A percentile compares a stretch with the other conserved stretches of the same genome.
Conservation (phyloP, 2,888 invertebrate species). For the Eudemis profundana region DNA sequence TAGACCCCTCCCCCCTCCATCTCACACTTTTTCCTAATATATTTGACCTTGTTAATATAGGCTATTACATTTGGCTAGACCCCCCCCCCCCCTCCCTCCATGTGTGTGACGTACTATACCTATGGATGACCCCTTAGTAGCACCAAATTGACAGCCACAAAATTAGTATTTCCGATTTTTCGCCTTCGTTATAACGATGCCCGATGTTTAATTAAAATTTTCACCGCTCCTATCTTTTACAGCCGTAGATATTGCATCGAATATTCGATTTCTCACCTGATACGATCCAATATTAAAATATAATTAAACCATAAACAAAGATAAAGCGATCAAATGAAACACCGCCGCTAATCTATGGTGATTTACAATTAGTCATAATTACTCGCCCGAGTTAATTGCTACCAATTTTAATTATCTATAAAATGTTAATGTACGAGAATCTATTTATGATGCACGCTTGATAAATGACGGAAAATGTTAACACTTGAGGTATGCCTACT, state of each 20-base stretch:
- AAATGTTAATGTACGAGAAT: conserved; percentile 60
- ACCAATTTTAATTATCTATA: conserved; percentile 81
- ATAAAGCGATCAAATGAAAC: conserved; percentile 70
- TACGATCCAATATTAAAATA: conserved; percentile 65
- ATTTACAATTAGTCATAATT: conserved; percentile 82
- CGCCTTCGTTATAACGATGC: not conserved
- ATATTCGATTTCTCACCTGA: conserved; percentile 66
- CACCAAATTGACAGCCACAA: no score
- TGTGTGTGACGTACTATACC: no score
- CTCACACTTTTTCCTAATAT: no score
- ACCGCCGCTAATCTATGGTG: conserved; percentile 76
- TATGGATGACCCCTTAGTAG: no score
- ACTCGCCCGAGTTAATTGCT: conserved; percentile 73
- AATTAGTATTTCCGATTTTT: not conserved
- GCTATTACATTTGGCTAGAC: no score
- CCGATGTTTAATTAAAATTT: conserved; percentile 9
- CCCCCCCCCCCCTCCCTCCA: no score
- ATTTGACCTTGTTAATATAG: no score
- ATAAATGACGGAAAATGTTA: conserved; percentile 55
- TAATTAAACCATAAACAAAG: conserved; percentile 83
- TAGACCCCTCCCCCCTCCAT: no score
- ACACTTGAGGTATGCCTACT: not conserved
- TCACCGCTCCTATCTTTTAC: conserved; percentile 28
- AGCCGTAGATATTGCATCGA: conserved; percentile 21
- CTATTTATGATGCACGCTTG: conserved; percentile 61